phyloP scores from a whole-genome alignment of 2,797 vertebrate species.

The Austrolebias charrua region DNA sequence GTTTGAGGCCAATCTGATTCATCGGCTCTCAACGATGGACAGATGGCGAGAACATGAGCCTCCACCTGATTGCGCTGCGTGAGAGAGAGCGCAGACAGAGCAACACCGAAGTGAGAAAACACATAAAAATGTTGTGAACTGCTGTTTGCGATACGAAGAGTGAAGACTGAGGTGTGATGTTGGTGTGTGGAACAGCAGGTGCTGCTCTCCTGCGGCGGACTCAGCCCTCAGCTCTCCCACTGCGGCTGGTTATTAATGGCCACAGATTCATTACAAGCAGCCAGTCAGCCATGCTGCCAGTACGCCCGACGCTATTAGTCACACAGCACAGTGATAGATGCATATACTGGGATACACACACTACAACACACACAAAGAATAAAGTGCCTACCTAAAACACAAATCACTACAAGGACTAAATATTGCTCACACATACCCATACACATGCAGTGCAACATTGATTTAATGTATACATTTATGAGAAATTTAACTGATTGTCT shows the following conservation, averaged over 20 bases:
- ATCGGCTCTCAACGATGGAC: slow-evolving; percentile 14
- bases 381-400: slow-evolving; percentile 20
- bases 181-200: slow-evolving; percentile 58
- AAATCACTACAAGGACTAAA: slow-evolving; percentile 3
- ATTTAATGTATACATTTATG: not conserved
- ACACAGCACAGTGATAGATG: slow-evolving; percentile 53
- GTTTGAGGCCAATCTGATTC: not conserved
- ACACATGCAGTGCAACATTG: not conserved
- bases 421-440: slow-evolving; percentile 13
- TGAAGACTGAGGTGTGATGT: slow-evolving; percentile 34
- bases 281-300: slow-evolving; percentile 66
- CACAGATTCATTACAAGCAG: slow-evolving; percentile 64
- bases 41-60: slow-evolving; percentile 29
- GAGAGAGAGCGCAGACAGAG: slow-evolving; percentile 9
- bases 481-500: slow-evolving; percentile 9
- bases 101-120: slow-evolving; percentile 26
- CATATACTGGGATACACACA: slow-evolving; percentile 26
- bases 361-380: slow-evolving; percentile 19
- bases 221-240: slow-evolving; percentile 53
- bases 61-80: slow-evolving; percentile 25
- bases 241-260: slow-evolving; percentile 69
- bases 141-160: slow-evolving; percentile 44
- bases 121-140: slow-evolving; percentile 22
- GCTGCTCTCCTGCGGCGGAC: slow-evolving; percentile 49
- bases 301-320: slow-evolving; percentile 54